phyloP scores from a whole-genome alignment of 2,113 vertebrate genomes.

The Caretta caretta region DNA sequence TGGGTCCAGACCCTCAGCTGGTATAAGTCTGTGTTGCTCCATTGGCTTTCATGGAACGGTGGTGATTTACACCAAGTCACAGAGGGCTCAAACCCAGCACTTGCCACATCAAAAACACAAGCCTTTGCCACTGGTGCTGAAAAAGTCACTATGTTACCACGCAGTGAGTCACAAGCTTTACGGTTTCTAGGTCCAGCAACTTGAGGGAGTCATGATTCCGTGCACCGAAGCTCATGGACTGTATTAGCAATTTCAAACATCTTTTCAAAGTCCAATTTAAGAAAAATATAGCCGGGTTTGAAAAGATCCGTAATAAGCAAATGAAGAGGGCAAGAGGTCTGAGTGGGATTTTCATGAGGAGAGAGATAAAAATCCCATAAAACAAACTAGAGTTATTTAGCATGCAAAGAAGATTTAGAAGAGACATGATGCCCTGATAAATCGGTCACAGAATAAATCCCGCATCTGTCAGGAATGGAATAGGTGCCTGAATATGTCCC shows the following conservation, averaged over 20 bases:
- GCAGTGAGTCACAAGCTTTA: neutral
- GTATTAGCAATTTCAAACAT: neutral
- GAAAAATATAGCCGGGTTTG: neutral
- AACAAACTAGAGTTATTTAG: neutral
- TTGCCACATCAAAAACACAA: neutral
- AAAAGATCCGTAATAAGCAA: neutral
- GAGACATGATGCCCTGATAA: neutral
- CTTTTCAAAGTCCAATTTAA: neutral
- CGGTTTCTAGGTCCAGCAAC: neutral
- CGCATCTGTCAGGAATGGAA: neutral
- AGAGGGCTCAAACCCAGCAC: neutral
- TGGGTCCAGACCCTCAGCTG: neutral
- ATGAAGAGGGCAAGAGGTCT: neutral
- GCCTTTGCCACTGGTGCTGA: neutral
- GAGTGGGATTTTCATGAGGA: neutral
- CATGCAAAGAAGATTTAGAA: neutral
- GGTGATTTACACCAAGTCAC: neutral
- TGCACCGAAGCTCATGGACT: neutral
- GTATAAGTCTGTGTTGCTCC: neutral
- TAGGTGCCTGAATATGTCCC: neutral
- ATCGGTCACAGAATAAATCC: neutral
- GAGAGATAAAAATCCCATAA: neutral
- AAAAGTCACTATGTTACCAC: fast-evolving
- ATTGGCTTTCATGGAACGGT: neutral
- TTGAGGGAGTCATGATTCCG: neutral